phyloP scores from a whole-genome alignment of 2,797 vertebrate genomes.

The Anguilla marmorata region DNA sequence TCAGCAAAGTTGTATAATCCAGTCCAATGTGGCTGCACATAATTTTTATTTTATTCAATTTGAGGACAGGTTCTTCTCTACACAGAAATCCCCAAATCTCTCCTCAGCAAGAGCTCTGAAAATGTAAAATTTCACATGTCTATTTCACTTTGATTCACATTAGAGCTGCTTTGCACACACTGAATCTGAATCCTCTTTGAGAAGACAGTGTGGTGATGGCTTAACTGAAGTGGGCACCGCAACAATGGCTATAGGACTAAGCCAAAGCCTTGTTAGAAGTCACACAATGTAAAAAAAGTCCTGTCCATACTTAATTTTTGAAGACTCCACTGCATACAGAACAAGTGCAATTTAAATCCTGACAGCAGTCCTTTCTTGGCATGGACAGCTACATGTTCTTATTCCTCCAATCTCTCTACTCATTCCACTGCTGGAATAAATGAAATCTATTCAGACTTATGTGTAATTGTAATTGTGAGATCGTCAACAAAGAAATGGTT shows the following conservation, averaged over 20 bases:
- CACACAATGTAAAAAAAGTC: background rate
- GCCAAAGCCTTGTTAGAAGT: background rate
- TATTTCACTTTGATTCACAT: background rate
- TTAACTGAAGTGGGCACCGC: background rate
- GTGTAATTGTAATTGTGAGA: background rate
- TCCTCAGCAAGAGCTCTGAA: background rate
- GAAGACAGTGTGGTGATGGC: background rate
- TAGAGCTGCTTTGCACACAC: background rate
- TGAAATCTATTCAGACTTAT: background rate
- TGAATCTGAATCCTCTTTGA: background rate
- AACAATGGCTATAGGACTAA: background rate
- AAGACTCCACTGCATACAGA: background rate
- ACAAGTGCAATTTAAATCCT: background rate
- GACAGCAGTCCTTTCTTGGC: background rate
- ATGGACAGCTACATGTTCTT: background rate
- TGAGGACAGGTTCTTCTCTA: background rate
- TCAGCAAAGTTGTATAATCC: background rate
- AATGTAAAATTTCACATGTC: background rate
- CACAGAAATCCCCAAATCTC: conserved; percentile 7
- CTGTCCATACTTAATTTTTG: background rate
- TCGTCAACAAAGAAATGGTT: background rate
- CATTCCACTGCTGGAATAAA: background rate
- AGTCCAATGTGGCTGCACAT: background rate
- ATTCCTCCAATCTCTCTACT: background rate
- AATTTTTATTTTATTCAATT: background rate